Evolutionary conservation across 2,888 invertebrate genomes (phyloP), one percentile per base, ranked within the genome.

Genomic region (Epinotia ramella): DNA sequence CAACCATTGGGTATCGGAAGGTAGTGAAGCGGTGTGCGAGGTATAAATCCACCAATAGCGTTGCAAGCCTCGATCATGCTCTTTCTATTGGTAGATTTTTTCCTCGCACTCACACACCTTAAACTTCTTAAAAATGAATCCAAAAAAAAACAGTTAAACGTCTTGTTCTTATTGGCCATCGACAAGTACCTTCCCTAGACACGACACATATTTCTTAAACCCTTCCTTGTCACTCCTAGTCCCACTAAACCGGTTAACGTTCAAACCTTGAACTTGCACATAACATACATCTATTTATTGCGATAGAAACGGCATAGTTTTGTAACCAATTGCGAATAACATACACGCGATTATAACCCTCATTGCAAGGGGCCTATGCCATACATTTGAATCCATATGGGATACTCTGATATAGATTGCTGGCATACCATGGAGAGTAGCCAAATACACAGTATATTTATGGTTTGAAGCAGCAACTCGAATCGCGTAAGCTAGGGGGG

Each of bases 361-460:
- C 16, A 65, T 65, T 16, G 16, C 24, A 16, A 65, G 16, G 13
- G 3, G 2, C 9, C 2, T 49, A 65, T 24, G 65, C 16, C 65
- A 65, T 3, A 49, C 6, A 0, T 49, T 7, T 46, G 7, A 16
- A 16, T 49, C 20, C 6, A 64, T 33, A 20, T 46, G 13, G 46
- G 46, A 64, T 44, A 65, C 16, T 65, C 7, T 66, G 16, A 44
- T 44, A 53, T 7, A 53, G n/a, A 53, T 66, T 66, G 28, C 28
- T 11, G 65, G 28, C 9, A 28, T 63, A 63, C 11, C 28, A 28
- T 66, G 65, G 65, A 66, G 4, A 53, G 4, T 9, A 66, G 65
- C 65, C 65, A 66, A 66, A 13, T 11, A 18, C 65, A 66, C 65
- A 66, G 49, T 53, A 66, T 66, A 66, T 66, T 49, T 4, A 66